Evolutionary conservation across 2,113 vertebrate species (phyloP).

Genomic region (Eira barbara): DNA sequence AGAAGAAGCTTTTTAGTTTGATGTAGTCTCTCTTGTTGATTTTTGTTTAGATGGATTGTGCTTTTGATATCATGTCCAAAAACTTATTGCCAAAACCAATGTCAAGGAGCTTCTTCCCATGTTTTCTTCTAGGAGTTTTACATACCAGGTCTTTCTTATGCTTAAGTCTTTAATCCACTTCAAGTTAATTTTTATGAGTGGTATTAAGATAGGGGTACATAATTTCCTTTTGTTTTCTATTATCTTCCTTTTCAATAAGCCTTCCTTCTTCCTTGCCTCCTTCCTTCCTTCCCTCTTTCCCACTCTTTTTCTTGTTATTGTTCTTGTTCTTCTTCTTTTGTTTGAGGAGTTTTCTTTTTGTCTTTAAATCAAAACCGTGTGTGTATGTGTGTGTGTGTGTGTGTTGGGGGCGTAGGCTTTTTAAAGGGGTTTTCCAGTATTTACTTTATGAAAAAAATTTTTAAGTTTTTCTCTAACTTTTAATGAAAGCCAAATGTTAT

Average conservation of each 20-base stretch:
- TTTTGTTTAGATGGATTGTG: neutral
- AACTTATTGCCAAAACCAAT: neutral
- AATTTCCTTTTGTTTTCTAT: neutral
- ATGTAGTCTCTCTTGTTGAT: neutral
- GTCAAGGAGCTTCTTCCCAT: neutral
- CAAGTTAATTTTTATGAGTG: neutral
- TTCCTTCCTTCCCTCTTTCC: neutral
- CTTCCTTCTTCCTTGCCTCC: neutral
- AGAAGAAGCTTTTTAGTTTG: neutral
- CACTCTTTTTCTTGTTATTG: neutral
- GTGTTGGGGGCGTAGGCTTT: neutral
- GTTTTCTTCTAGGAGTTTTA: neutral
- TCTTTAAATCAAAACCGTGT: conserved; percentile 28
- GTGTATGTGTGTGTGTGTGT: neutral
- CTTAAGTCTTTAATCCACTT: neutral
- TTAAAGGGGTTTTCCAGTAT: conserved; percentile 26
- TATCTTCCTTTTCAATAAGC: neutral
- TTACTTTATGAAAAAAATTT: conserved; percentile 22
- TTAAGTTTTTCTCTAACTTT: conserved; percentile 44
- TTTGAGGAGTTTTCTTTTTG: neutral
- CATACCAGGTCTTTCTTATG: neutral
- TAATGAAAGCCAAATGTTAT: conserved; percentile 67
- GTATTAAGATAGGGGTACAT: neutral
- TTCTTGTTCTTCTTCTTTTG: neutral
- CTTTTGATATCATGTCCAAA: neutral